Evolutionary conservation across 2,113 vertebrate genomes (phyloP), one percentile per base, ranked within the genome.

Genomic region (Corythornis vintsioides): DNA sequence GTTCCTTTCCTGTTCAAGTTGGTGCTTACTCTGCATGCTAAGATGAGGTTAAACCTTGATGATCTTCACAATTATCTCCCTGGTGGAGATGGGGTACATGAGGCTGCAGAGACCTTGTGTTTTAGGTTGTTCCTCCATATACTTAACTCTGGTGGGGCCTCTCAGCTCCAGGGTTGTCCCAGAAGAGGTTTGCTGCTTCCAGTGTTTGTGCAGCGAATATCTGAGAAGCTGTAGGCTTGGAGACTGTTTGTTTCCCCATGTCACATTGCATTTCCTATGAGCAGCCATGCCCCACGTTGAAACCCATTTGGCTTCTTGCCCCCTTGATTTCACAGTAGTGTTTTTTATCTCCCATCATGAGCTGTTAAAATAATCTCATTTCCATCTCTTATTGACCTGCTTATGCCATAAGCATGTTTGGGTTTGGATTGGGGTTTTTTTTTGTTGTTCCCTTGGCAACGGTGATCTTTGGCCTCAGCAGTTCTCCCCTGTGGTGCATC

Each of bases 261-360:
- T 16, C 2, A 0, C 13, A 1, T 52, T 50, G 56, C 10, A 48
- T 67, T 50, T 84, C n/a, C 24, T 53, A 11, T 0, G 0, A 52
- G 26, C 17, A 66, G 21, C 56, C 0, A 0, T 72, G 42, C 40
- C 19, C 13, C 19, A 25, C 67, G 21, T 38, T 14, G 38, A 78
- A 90, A 71, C 8, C 20, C 17, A 9, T 45, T 50, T 52, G 69
- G 33, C 40, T 74, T 73, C 94, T 52, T 63, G 15, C 9, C 31
- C 29, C 35, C 38, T 72, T 47, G 40, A 48, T 75, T 87, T 82
- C 42, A n/a, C 63, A 40, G 19, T 35, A 48, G 22, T 48, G 40
- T 7, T 20, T 60, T 64, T 64, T 7, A 48, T 18, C 11, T 92
- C 28, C 31, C 21, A 53, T 66, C 40, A 13, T 26, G 38, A n/a